A percentile compares a stretch with the other conserved stretches of the same genome.
These are phyloP conservation scores for Crambe crambe DNA, from an alignment of 37 sponge, comb jelly and placozoan species.

Conservation along the genomic window DNA sequence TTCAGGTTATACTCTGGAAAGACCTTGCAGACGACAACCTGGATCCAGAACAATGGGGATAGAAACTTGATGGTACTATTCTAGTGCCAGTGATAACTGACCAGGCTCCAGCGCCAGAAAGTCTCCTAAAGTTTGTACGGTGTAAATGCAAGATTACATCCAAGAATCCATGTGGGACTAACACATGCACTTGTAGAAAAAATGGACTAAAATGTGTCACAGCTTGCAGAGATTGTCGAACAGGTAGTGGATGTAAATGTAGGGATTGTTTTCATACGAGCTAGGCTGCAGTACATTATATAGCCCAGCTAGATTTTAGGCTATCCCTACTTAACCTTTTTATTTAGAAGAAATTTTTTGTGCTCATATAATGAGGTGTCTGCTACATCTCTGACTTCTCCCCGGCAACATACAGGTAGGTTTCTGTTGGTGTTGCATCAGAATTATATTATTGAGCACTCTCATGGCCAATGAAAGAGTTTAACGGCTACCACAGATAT, in stretches of 20 bases:
- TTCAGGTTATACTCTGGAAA: constrained; percentile 41
- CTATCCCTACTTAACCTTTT: too few species aligned
- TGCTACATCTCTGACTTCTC: too few species aligned
- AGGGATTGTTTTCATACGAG: too few species aligned
- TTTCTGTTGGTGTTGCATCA: too few species aligned
- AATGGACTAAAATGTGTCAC: constrained; percentile 22
- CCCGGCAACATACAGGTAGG: too few species aligned
- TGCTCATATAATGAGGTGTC: too few species aligned
- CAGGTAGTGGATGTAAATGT: constrained; percentile 21
- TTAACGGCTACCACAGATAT: too few species aligned
- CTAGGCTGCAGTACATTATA: too few species aligned
- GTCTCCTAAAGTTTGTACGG: not conserved
- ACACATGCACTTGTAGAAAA: constrained; percentile 4
- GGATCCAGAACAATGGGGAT: not conserved
- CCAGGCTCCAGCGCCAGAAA: not conserved
- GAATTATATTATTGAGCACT: too few species aligned
- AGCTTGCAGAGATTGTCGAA: constrained; percentile 40
- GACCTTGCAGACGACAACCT: not conserved
- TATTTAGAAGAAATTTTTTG: too few species aligned
- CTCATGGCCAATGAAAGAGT: too few species aligned
- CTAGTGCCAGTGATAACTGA: not conserved
- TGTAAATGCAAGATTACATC: not conserved
- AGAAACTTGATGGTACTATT: not conserved
- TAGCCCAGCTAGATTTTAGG: too few species aligned
- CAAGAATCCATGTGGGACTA: constrained; percentile 54